A percentile compares a stretch with the other conserved stretches of the same genome.
These are phyloP conservation scores for Hemaris fuciformis DNA, from an alignment of 2,888 invertebrate species.

Conservation along the genomic window DNA sequence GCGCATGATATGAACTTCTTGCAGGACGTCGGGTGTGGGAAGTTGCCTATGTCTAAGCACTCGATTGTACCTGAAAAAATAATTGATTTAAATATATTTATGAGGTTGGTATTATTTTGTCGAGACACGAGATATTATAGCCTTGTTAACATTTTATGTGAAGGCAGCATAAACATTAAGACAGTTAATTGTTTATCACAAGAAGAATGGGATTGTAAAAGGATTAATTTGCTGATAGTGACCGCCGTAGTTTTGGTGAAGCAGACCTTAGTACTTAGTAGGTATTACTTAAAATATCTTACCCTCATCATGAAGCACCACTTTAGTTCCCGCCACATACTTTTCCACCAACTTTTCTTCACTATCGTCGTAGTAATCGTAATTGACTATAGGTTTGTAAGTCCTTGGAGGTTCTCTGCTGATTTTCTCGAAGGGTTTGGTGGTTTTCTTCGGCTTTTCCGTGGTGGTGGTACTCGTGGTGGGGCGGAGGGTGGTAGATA, in stretches of 20 bases:
- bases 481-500: conserved; percentile 58
- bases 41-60: conserved; percentile 94
- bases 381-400: conserved; percentile 71
- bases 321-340: conserved; percentile 79
- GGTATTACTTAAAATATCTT: conserved; percentile 19
- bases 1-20: conserved; percentile 96
- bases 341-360: conserved; percentile 76
- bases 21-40: conserved; percentile 94
- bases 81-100: neutral
- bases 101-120: too few species aligned
- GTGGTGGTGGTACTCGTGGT: conserved; percentile 30
- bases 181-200: too few species aligned
- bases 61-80: conserved; percentile 84
- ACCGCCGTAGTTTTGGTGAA: too few species aligned
- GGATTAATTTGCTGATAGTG: too few species aligned
- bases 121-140: too few species aligned
- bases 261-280: too few species aligned
- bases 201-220: too few species aligned
- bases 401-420: conserved; percentile 42
- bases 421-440: conserved; percentile 58
- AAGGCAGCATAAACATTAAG: too few species aligned
- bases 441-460: conserved; percentile 28
- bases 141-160: too few species aligned
- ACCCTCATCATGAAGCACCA: conserved; percentile 79
- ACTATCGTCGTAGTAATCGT: conserved; percentile 87